Evolutionary conservation across 2,888 invertebrate species (phyloP).

Genomic region (Brachycybe producta): DNA sequence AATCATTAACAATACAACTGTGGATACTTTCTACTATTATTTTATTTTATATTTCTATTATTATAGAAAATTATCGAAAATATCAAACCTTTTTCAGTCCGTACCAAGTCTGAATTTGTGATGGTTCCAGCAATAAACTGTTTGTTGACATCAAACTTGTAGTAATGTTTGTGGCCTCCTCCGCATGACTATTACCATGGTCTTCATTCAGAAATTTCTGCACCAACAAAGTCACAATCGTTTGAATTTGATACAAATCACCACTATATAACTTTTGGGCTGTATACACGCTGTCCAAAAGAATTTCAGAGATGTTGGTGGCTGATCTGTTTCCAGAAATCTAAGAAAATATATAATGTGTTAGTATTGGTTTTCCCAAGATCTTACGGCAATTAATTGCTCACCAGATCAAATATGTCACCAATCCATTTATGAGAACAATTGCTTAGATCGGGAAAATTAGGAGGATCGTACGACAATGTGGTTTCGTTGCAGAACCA

Average conservation of each 20-base stretch:
- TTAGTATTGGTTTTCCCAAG: not conserved
- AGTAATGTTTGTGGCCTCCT: not conserved
- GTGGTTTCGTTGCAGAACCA: conserved; percentile 12
- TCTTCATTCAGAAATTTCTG: conserved; percentile 3
- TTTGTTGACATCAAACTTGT: not conserved
- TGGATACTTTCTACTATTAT: too few relatives aligned
- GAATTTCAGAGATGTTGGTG: not conserved
- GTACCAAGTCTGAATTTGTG: not conserved
- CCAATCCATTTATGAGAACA: conserved; percentile 5
- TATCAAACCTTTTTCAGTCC: conserved; percentile 1
- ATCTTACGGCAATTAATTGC: not conserved
- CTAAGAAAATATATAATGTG: not conserved
- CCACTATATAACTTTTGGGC: not conserved
- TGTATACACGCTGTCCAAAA: not conserved
- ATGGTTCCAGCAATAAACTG: not conserved
- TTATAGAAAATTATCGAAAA: too few relatives aligned
- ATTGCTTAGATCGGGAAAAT: conserved; percentile 1
- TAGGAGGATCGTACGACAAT: not conserved
- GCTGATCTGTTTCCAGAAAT: not conserved
- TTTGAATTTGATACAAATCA: not conserved
- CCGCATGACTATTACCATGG: not conserved
- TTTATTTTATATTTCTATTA: too few relatives aligned
- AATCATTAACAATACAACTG: too few relatives aligned
- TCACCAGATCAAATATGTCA: not conserved
- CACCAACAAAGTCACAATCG: not conserved